Base-by-base conservation (phyloP, 2,888 invertebrate genomes). In the Noctuana brunneofusca region DNA sequence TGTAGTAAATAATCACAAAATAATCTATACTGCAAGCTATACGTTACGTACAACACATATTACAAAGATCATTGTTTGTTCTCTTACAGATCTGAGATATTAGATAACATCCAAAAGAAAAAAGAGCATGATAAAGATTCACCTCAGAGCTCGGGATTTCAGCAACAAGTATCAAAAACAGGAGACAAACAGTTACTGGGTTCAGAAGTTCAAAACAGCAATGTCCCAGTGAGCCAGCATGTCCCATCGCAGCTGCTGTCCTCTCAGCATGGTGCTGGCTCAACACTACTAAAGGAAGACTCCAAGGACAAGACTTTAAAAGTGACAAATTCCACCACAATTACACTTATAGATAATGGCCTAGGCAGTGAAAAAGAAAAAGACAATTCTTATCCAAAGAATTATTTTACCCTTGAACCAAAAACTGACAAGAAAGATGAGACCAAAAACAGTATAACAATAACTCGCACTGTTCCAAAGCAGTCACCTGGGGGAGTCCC, bases 21-120 rank as follows among this genome's bases (percentile, higher is more conserved):
- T 57, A 46, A 64, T 57, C 30, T 67, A 50, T 50, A 24, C 14
- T 50, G 6, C 48, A 48, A 22, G 48, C 11, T n/a, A 12, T 11
- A 9, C 46, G 11, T 46, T 4, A 6, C 14, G 3, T 38, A 14
- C 38, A 38, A n/a, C 6, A 4, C 18, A 18, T 18, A 48, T 12
- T 22, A 22, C 22, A 22, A 6, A 48, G n/a, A 12, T 48, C 22
- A 24, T 16, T 11, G 55, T 8, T 14, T 58, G 20, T 27, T 64
- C 20, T 64, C 67, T 92, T 92, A 6, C 87, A 94, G 94, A 90
- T 92, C 94, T 78, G 93, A 94, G 78, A 92, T 93, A 74, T 85
- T 93, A 89, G 93, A 94, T 76, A 93, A 84, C 74, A 82, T 93
- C 64, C 93, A 93, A 71, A 93, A 93, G 77, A 92, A 89, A 71